A percentile compares a stretch with the other conserved stretches of the same genome.
phyloP scores from a whole-genome alignment of 2,888 invertebrate species.

The Crioceris asparagi region DNA sequence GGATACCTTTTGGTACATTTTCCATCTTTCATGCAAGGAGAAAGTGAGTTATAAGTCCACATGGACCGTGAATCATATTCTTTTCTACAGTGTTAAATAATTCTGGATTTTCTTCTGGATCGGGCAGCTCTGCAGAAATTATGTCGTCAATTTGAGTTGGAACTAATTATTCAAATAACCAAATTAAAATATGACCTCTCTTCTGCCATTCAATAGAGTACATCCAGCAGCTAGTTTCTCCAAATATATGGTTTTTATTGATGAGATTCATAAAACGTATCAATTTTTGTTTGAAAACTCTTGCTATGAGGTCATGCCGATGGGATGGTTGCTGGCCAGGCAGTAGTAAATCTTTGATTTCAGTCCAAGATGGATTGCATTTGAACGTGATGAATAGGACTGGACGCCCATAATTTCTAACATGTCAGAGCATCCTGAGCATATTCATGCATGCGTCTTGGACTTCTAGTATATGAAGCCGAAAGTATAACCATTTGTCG shows the following conservation, averaged over 20 bases:
- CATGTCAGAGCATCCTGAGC: slow-evolving; percentile 30
- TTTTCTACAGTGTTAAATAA: slow-evolving; percentile 1
- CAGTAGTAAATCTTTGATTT: slow-evolving; percentile 12
- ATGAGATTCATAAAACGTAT: background rate
- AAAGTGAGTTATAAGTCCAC: slow-evolving; percentile 1
- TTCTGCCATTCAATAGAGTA: background rate
- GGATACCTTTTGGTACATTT: slow-evolving; percentile 3
- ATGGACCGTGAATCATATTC: slow-evolving; percentile 4
- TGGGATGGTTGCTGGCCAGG: slow-evolving; percentile 12
- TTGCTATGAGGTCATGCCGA: slow-evolving; percentile 3
- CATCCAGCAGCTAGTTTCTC: background rate
- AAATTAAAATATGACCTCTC: slow-evolving; percentile 23
- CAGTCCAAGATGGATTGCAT: slow-evolving; percentile 20
- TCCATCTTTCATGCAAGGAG: slow-evolving; percentile 5
- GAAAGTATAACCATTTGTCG: slow-evolving; percentile 23
- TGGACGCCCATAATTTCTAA: slow-evolving; percentile 28
- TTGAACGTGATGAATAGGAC: slow-evolving; percentile 29
- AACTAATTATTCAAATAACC: slow-evolving; percentile 13
- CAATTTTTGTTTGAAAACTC: background rate
- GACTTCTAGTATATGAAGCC: slow-evolving; percentile 24
- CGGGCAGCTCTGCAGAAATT: slow-evolving; percentile 1
- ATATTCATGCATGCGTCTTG: too few relatives aligned
- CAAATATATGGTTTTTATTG: background rate
- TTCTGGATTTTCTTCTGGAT: background rate
- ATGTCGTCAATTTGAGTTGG: slow-evolving; percentile 7